Evolutionary conservation across 2,888 invertebrate genomes (phyloP), one percentile per base, ranked within the genome.

Genomic region (Ditula angustiorana): DNA sequence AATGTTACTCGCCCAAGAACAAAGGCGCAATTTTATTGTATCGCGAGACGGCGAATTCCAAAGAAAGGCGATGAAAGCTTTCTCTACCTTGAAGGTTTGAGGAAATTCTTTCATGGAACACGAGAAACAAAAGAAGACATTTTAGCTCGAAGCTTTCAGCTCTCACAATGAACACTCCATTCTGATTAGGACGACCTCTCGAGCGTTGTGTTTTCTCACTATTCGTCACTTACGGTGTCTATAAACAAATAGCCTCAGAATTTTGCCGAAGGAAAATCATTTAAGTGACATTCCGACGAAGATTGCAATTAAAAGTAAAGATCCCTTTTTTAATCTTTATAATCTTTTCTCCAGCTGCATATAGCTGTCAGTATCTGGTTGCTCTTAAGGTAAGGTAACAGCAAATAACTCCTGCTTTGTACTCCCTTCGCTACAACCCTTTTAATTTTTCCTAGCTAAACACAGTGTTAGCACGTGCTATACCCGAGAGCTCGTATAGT

Each of bases 31-130:
- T 21, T 16, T 69, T 69, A 70, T 21, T 16, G 69, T 69, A 70
- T 71, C 69, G 66, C 69, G 59, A 68, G 67, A 57, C 67, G 55
- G 58, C 64, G 70, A 72, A 26, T 68, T 63, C 68, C 49, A 53
- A 47, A 53, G 57, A 58, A 46, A 16, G 28, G 26, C 58, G 28
- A 11, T 60, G 28, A 37, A 47, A 37, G 61, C 46, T 33, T 19
- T 19, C 41, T 41, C 35, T 44, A 53, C 46, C 58, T 65, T 53
- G 33, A 30, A 49, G 23, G 28, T 24, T 59, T 2, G 44, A 58
- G 53, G 37, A 21, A 47, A 59, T 59, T 55, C 35, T 59, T 53
- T 50, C 30, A 13, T 62, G 26, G 37, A 61, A 57, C 66, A 62
- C 10, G 53, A 47, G 63, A 69, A 63, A 67, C 61, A 66, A 59